Base-by-base conservation (phyloP, 2,113 vertebrate species). In the Microcebus jonahi region DNA sequence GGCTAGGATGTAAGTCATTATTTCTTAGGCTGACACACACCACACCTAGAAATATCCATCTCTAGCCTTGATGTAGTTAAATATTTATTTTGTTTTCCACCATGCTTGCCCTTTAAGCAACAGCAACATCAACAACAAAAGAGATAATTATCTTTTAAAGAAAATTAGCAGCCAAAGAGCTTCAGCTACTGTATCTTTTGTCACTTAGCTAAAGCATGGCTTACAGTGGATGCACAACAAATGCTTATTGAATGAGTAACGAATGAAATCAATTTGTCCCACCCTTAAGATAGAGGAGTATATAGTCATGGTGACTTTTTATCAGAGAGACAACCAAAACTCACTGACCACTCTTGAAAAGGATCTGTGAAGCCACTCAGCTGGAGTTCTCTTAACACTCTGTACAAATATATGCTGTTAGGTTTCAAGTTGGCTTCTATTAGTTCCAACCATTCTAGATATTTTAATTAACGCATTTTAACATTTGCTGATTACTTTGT, bases 51-150 rank as follows among this genome's bases (percentile, higher is more conserved):
- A 95, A 89, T 90, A 75, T 57, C 67, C 73, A 23, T 88, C 71
- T 61, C 25, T 87, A 90, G 70, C 11, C 21, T 97, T 67, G 34
- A 84, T 87, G 5, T 92, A 82, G 63, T 92, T 97, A 77, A 88
- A 88, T 88, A 93, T 95, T 96, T 96, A 91, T 88, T 97, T 96
- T 96, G 39, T 82, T 91, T 55, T 81, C 57, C 6, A 55, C 13
- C 12, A 9, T 80, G 70, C 10, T 79, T 76, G 3, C 15, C 39
- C 75, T 87, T 89, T 97, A 76, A 92, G 82, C 55, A 89, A 89
- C 53, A 96, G 39, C 31, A 95, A 57, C 53, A 76, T 84, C 55
- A 57, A 57, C 55, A 57, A 21, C 55, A 57, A 20, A 86, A 96
- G 87, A 87, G 2, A 81, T 50, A 91, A 73, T 63, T 48, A 77